Conservation (phyloP, 2,113 vertebrate species). For the Chrysemys picta region DNA sequence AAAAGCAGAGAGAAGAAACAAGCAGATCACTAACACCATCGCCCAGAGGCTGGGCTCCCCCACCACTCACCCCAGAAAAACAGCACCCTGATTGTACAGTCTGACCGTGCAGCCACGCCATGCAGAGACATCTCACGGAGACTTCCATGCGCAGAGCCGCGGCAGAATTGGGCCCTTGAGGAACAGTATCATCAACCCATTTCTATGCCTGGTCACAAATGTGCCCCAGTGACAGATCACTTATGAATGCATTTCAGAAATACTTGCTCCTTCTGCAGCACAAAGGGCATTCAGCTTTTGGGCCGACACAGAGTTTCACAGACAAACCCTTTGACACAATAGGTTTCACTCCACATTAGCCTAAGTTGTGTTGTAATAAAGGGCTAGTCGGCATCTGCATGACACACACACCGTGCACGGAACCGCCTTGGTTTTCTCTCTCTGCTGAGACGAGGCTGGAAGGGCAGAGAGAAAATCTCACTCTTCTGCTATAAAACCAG, state of each 20-base stretch:
- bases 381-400: background rate
- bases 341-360: background rate
- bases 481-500: background rate
- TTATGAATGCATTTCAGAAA: too few species aligned
- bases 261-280: background rate
- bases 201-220: background rate
- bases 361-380: too few species aligned
- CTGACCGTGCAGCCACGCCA: rapidly evolving
- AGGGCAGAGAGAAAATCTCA: background rate
- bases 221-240: too few species aligned
- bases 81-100: background rate
- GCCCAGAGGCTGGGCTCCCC: too few species aligned
- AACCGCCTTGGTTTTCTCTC: background rate
- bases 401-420: background rate
- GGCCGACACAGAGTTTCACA: background rate
- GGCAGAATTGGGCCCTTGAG: background rate
- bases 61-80: background rate
- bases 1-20: conserved; percentile 27
- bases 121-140: background rate
- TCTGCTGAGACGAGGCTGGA: background rate
- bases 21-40: rapidly evolving
- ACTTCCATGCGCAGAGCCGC: background rate
- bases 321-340: background rate
- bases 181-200: background rate
- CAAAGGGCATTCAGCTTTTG: background rate